Evolutionary conservation across 1,140 invertebrate genomes (phyloP), one percentile per base, ranked within the genome.

Genomic region (Drosophila cardini): DNA sequence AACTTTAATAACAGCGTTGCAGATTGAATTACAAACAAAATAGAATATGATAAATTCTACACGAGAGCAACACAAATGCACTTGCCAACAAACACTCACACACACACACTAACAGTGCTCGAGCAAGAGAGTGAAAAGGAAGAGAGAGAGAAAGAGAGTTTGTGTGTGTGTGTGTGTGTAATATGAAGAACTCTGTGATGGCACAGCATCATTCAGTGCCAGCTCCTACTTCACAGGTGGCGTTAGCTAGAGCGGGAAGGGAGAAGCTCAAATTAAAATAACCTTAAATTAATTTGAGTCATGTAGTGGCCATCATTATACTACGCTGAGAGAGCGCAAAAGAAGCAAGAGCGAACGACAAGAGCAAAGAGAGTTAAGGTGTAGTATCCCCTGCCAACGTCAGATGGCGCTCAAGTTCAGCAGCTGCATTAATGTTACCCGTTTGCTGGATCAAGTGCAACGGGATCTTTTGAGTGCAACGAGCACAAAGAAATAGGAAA

Each of bases 21-120:
- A 87, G 72, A 87, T 87, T 83, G 64, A 64, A 78, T 87, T 87
- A 87, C 83, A 87, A 87, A 87, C 83, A 87, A 87, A 87, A 87
- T 87, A 89, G 83, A 87, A 87, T 87, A 87, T 87, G 83, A 87
- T 87, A 87, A 87, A 87, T 83, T 87, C 83, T 87, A 87, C 61
- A 79, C 84, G 69, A 80, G 76, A 83, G 76, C 79, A 89, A 76
- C 85, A 76, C 77, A 80, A 72, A 68, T 70, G 62, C 73, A 69
- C 53, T 67, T 67, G 45, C 61, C 40, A 53, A 34, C 60, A 42
- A 50, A 69, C 64, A 46, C 65, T 42, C 50, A 58, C 64, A 65
- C 34, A 67, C 30, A 36, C 40, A 68, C 10, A 32, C 38, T 3
- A 36, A 55, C 21, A 32, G n/a, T n/a, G n/a, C n/a, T n/a, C n/a